Percentiles rank a stretch among this genome's conserved stretches.
Evolutionary conservation across 2,113 vertebrate genomes (phyloP).

Genomic region (Hylia prasina): DNA sequence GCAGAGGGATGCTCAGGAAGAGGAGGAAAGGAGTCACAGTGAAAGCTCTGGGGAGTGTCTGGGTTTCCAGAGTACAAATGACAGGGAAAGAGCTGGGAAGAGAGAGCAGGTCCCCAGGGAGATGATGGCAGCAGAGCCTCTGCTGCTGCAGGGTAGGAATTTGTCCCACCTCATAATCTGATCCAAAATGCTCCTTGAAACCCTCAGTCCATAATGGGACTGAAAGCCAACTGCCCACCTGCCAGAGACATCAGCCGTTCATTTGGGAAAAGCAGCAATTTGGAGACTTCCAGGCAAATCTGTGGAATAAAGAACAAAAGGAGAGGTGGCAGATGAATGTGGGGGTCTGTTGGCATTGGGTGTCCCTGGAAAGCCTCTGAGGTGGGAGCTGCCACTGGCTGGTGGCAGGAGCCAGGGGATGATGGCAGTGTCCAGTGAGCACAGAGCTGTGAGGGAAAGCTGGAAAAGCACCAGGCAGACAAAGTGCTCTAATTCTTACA

Average conservation of each 20-base stretch:
- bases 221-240: neutral
- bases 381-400: accelerated
- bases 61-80: neutral
- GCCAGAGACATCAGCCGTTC: slow-evolving; percentile 14
- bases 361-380: accelerated
- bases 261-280: neutral
- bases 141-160: neutral
- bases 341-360: neutral
- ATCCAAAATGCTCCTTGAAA: neutral
- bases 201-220: accelerated
- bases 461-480: neutral
- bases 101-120: neutral
- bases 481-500: neutral
- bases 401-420: too few relatives aligned
- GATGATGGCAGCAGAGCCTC: accelerated
- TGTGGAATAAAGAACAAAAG: neutral
- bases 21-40: neutral
- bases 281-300: slow-evolving; percentile 49
- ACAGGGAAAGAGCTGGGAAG: accelerated
- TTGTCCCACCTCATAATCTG: accelerated
- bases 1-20: neutral
- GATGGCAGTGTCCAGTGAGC: neutral
- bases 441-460: accelerated
- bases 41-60: neutral
- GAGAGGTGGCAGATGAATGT: accelerated